phyloP scores from a whole-genome alignment of 30 jellyfish, hydroid and myxozoan species.

The Hydractinia symbiolongicarpus region DNA sequence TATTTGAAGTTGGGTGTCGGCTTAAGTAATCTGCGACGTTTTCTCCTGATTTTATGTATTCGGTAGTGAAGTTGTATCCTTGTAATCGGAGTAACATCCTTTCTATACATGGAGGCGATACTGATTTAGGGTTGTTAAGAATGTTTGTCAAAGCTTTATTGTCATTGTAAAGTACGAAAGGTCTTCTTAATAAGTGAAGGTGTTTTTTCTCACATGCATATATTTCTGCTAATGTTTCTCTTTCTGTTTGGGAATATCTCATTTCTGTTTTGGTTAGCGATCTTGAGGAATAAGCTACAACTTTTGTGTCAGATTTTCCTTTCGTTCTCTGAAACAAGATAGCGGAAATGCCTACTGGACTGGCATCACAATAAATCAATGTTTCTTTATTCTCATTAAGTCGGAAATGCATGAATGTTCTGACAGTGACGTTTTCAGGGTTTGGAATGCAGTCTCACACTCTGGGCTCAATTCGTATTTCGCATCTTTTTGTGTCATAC shows the following conservation, averaged over 20 bases:
- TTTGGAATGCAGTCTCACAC: too few relatives aligned
- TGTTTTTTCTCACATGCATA: conserved; percentile 4
- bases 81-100: conserved; percentile 23
- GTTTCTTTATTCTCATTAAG: too few relatives aligned
- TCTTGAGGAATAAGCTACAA: conserved; percentile 18
- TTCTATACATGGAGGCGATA: conserved; percentile 25
- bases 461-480: too few relatives aligned
- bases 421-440: too few relatives aligned
- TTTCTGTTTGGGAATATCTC: conserved; percentile 13
- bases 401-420: too few relatives aligned
- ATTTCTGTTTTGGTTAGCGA: conserved; percentile 11
- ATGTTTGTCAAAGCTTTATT: conserved; percentile 8
- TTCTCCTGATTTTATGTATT: neutral
- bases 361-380: too few relatives aligned
- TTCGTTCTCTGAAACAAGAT: neutral
- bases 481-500: too few relatives aligned
- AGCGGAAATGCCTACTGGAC: too few relatives aligned
- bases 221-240: conserved; percentile 7
- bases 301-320: neutral
- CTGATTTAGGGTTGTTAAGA: conserved; percentile 22
- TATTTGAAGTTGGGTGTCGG: conserved; percentile 9
- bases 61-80: conserved; percentile 5
- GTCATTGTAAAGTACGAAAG: conserved; percentile 11
- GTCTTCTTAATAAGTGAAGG: conserved; percentile 9
- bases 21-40: conserved; percentile 4